Base-by-base conservation (phyloP, 2,113 vertebrate species). In the Ranitomeya imitator region DNA sequence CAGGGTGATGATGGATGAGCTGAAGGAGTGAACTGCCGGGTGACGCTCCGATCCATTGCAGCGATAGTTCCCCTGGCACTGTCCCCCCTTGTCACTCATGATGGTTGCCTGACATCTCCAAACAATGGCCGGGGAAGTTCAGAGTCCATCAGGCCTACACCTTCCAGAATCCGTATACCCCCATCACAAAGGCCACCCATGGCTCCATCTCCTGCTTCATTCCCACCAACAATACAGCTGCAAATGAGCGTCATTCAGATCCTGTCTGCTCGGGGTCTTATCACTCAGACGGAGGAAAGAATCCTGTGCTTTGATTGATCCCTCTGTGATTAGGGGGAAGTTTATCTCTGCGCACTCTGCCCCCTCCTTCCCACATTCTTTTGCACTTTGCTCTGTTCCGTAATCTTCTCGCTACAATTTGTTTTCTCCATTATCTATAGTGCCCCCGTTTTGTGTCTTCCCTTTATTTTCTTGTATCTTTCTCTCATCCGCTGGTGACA, bases 1-100 rank as follows among this genome's bases (percentile, higher is more conserved):
- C 69, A 90, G 90, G 73, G 90, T 95, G 96, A 95, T 99, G 96
- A 97, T 99, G 96, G 97, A 96, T 96, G 96, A 94, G 93, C 87
- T 5, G 91, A 90, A 94, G 95, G 94, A 94, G 95, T 90, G 91
- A 90, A 90, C 93, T 7, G 90, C 65, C 89, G 92, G 91, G 92
- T 86, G 92, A 90, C 89, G 92, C 93, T 94, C 93, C 95, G 97
- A 98, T 98, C 91, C 87, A 83, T 88, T 90, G 19, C 78, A 88
- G 86, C 82, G 96, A 97, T 94, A 92, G 86, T 91, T 84, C 9
- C 15, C 87, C 90, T 45, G 0, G 74, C 18, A 86, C 67, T 0
- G 91, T 92, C 67, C 90, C 90, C 76, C 87, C 84, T 92, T 65
- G 90, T 91, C 93, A 92, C 85, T 83, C 83, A 79, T 89, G 93